These are phyloP conservation scores for Chaenodraco wilsoni DNA, from an alignment of 2,797 vertebrate species.

Conservation along the genomic window DNA sequence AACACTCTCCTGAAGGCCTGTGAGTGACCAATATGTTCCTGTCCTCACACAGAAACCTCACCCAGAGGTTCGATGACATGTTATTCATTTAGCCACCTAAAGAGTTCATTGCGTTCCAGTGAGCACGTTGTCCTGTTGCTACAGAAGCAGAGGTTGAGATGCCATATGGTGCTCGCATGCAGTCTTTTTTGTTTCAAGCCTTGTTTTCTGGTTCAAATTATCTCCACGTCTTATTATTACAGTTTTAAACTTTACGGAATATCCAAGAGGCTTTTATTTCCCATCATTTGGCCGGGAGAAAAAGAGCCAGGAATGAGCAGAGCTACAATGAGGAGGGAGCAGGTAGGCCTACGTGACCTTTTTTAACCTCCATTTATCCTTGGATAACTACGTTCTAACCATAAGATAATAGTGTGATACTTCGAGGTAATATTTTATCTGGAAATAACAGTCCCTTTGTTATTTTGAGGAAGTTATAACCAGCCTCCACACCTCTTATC, in stretches of 20 bases:
- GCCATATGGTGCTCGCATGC: not conserved
- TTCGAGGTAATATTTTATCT: not conserved
- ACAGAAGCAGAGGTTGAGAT: not conserved
- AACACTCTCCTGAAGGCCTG: not conserved
- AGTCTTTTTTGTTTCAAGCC: constrained; percentile 3
- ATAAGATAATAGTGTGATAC: not conserved
- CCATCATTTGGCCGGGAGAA: not conserved
- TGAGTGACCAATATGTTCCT: not conserved
- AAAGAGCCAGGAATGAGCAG: not conserved
- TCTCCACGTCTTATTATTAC: not conserved
- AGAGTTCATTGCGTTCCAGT: too few species aligned
- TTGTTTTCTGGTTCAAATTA: not conserved
- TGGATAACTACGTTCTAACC: not conserved
- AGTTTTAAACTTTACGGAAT: not conserved
- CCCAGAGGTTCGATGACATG: not conserved
- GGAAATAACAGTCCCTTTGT: not conserved
- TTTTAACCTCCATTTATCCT: not conserved
- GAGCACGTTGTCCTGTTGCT: too few species aligned
- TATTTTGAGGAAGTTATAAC: not conserved
- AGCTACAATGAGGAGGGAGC: not conserved
- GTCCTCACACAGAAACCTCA: not conserved
- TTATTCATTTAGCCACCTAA: not conserved
- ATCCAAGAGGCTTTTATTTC: not conserved
- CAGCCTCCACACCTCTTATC: not conserved
- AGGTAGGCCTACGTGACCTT: not conserved